These are phyloP conservation scores for Anguilla megastoma DNA, from an alignment of 2,797 vertebrate species.

Conservation along the genomic window DNA sequence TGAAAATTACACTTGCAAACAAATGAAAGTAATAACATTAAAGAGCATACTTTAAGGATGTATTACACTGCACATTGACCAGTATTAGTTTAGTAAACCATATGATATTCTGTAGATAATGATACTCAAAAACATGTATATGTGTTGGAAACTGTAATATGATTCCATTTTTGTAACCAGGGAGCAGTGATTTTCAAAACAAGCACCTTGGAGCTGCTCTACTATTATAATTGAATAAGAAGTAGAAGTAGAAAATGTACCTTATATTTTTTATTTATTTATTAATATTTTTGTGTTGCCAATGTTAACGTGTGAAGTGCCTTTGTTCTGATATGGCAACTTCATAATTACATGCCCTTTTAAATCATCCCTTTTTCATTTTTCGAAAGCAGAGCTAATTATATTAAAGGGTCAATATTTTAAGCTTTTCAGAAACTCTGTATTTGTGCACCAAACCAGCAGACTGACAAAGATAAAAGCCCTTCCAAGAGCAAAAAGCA, in stretches of 20 bases:
- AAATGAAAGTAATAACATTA: neutral
- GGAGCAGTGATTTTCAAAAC: neutral
- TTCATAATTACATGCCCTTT: conserved; percentile 44
- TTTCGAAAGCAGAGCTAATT: conserved; percentile 56
- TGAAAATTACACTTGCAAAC: neutral
- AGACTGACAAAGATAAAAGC: conserved; percentile 66
- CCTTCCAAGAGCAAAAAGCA: conserved; percentile 56
- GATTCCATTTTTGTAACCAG: conserved; percentile 9
- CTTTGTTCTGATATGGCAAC: conserved; percentile 21
- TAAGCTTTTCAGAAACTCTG: conserved; percentile 66
- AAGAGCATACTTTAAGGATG: neutral
- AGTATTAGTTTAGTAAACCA: neutral
- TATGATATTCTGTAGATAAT: neutral
- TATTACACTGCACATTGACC: neutral
- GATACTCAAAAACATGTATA: neutral
- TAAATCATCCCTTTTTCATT: conserved; percentile 50
- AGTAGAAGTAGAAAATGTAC: neutral
- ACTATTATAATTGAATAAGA: neutral
- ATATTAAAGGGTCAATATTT: conserved; percentile 71
- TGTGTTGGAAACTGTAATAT: neutral
- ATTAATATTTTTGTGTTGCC: neutral
- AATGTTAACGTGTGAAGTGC: conserved; percentile 17
- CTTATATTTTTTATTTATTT: neutral
- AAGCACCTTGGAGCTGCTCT: neutral
- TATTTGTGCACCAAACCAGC: conserved; percentile 64